Conservation (phyloP, 2,113 vertebrate genomes). For the Dipodomys stephensi region DNA sequence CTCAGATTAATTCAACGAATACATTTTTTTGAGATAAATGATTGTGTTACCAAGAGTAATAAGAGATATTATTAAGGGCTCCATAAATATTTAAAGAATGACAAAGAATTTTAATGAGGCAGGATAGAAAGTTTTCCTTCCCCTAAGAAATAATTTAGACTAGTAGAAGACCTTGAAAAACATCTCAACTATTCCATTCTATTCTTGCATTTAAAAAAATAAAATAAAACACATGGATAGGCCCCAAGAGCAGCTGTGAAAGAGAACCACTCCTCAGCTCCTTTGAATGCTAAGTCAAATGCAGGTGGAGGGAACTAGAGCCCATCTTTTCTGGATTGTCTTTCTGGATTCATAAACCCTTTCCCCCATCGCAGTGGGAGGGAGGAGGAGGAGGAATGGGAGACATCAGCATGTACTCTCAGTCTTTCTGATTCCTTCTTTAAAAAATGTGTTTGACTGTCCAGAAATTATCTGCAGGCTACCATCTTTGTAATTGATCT, state of each 20-base stretch:
- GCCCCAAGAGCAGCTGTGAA: background rate
- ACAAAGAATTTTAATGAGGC: conserved; percentile 77
- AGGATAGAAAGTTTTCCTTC: conserved; percentile 44
- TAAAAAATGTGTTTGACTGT: background rate
- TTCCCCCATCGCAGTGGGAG: too few relatives aligned
- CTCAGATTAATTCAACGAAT: conserved; percentile 70
- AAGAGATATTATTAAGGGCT: conserved; percentile 70
- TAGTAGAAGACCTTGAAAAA: conserved; percentile 63
- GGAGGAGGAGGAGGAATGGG: background rate
- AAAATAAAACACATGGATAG: background rate
- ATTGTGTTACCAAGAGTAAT: conserved; percentile 73
- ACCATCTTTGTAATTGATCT: background rate
- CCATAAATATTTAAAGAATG: conserved; percentile 73
- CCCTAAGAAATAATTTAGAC: conserved; percentile 61
- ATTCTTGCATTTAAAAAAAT: conserved; percentile 14
- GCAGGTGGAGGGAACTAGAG: background rate
- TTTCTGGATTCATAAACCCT: background rate
- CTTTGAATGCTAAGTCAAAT: conserved; percentile 23
- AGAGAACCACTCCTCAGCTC: background rate
- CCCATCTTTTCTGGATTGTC: background rate
- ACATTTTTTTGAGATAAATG: conserved; percentile 74
- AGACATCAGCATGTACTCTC: background rate
- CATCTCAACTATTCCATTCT: conserved; percentile 51
- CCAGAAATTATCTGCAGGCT: background rate
- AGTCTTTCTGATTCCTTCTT: background rate